Evolutionary conservation across 2,888 invertebrate genomes (phyloP).

Genomic region (Ecliptopera silaceata): DNA sequence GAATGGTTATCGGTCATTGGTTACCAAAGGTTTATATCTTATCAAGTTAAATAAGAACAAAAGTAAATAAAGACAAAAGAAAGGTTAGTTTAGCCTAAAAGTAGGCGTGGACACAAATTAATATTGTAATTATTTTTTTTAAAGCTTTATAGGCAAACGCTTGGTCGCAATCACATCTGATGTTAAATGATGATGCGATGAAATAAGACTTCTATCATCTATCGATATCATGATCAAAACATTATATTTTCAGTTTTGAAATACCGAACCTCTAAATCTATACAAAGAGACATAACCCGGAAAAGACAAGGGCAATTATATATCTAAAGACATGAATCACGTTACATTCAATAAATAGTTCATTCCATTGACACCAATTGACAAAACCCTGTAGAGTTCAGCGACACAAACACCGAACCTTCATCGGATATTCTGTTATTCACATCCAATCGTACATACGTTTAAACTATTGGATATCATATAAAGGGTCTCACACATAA

Average conservation of each 20-base stretch:
- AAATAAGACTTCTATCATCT: too few relatives aligned
- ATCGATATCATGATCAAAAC: too few relatives aligned
- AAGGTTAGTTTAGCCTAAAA: too few relatives aligned
- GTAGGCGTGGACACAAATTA: too few relatives aligned
- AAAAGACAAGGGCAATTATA: constrained; percentile 19
- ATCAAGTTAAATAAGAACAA: background rate
- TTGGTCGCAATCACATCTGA: too few relatives aligned
- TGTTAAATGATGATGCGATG: too few relatives aligned
- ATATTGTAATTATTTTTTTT: too few relatives aligned
- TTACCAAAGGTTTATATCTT: background rate
- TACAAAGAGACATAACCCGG: background rate
- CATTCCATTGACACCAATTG: constrained; percentile 50
- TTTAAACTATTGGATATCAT: constrained; percentile 33
- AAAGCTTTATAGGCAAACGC: too few relatives aligned
- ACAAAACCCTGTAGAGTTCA: constrained; percentile 45
- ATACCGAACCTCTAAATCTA: too few relatives aligned
- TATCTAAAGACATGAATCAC: constrained; percentile 20
- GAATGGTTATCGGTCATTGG: background rate
- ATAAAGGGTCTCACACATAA: background rate
- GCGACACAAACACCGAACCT: constrained; percentile 43
- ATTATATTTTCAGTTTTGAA: too few relatives aligned
- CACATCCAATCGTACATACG: constrained; percentile 40
- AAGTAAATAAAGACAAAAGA: background rate
- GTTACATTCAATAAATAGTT: constrained; percentile 38
- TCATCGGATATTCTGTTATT: constrained; percentile 39